These are phyloP conservation scores for Matsumurasca onukii DNA, from an alignment of 1,140 invertebrate genomes.

Conservation along the genomic window DNA sequence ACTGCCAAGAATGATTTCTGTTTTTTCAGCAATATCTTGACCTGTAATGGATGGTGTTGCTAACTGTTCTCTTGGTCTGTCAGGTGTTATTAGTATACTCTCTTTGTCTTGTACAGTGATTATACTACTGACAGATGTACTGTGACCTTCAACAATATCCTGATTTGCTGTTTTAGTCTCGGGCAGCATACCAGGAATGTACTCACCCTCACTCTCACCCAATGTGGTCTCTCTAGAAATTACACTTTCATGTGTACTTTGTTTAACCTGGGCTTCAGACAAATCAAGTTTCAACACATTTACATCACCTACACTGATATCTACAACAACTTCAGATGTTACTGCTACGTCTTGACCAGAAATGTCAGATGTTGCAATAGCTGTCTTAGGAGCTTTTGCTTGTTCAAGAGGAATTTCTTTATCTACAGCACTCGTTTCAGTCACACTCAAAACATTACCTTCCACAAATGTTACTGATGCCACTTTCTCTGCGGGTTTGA, in stretches of 20 bases:
- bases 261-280: slow-evolving; percentile 48
- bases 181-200: slow-evolving; percentile 45
- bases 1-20: slow-evolving; percentile 46
- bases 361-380: slow-evolving; percentile 52
- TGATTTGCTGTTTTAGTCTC: slow-evolving; percentile 50
- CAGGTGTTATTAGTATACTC: slow-evolving; percentile 30
- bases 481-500: slow-evolving; percentile 38
- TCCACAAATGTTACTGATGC: slow-evolving; percentile 37
- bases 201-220: slow-evolving; percentile 54
- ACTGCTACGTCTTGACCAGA: slow-evolving; percentile 54
- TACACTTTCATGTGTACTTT: slow-evolving; percentile 52
- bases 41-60: slow-evolving; percentile 33
- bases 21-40: slow-evolving; percentile 42
- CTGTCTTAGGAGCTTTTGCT: slow-evolving; percentile 38
- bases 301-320: slow-evolving; percentile 47
- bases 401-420: slow-evolving; percentile 50
- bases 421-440: slow-evolving; percentile 38
- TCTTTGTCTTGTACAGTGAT: slow-evolving; percentile 44
- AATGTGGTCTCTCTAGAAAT: slow-evolving; percentile 51
- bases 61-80: slow-evolving; percentile 37
- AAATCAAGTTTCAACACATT: slow-evolving; percentile 44
- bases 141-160: slow-evolving; percentile 47
- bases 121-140: slow-evolving; percentile 46
- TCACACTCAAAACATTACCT: slow-evolving; percentile 37
- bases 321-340: slow-evolving; percentile 52